Evolutionary conservation across 2,888 invertebrate species (phyloP).

Genomic region (Thysanoteuthis rhombus): DNA sequence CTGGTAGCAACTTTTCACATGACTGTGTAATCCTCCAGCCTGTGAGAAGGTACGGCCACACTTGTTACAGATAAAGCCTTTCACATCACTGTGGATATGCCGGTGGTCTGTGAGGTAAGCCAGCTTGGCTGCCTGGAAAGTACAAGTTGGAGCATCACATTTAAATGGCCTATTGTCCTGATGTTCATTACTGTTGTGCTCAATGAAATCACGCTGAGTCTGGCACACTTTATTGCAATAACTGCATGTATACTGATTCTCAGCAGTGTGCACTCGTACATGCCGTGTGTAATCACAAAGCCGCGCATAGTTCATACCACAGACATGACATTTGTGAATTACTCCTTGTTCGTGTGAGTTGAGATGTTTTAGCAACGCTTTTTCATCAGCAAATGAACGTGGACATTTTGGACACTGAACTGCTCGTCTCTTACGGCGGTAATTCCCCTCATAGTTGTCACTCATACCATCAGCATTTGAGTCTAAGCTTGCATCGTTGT

Average conservation of each 20-base stretch:
- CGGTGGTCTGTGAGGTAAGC: constrained; percentile 47
- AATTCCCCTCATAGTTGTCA: not conserved
- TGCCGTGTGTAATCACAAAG: constrained; percentile 48
- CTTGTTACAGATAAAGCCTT: constrained; percentile 45
- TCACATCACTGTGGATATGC: constrained; percentile 47
- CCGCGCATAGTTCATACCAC: constrained; percentile 43
- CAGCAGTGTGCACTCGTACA: constrained; percentile 42
- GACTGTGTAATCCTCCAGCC: constrained; percentile 44
- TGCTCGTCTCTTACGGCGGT: constrained; percentile 18
- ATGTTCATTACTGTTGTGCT: constrained; percentile 44
- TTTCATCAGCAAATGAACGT: constrained; percentile 27
- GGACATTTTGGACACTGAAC: constrained; percentile 32
- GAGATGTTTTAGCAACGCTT: constrained; percentile 19
- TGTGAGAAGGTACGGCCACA: constrained; percentile 52
- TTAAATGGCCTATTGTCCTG: constrained; percentile 45
- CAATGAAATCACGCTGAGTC: constrained; percentile 41
- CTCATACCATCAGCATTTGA: not conserved
- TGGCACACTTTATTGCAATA: constrained; percentile 42
- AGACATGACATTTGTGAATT: constrained; percentile 43
- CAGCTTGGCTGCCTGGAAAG: constrained; percentile 43
- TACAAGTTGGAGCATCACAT: constrained; percentile 46
- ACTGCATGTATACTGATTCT: constrained; percentile 41
- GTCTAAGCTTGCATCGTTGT: not conserved
- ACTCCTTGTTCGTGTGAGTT: constrained; percentile 35
- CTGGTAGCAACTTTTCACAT: constrained; percentile 47